A percentile compares a stretch with the other conserved stretches of the same genome.
Conservation (phyloP, 2,888 invertebrate species). For the Cantharis rustica region DNA sequence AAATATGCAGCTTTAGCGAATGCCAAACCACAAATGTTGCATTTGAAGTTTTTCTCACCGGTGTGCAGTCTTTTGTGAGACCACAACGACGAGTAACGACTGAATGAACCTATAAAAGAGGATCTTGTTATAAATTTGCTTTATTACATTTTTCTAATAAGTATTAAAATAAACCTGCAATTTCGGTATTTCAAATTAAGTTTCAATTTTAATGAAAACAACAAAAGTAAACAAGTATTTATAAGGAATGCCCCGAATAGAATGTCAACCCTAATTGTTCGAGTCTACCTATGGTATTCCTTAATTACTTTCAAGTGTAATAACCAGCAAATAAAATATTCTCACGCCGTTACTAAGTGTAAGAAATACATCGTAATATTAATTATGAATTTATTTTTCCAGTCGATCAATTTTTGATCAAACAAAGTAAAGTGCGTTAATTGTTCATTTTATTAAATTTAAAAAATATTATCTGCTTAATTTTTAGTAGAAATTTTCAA, state of each 20-base stretch:
- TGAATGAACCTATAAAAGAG: slow-evolving; percentile 65
- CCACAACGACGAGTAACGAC: slow-evolving; percentile 86
- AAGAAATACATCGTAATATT: too few species aligned
- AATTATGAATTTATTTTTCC: too few species aligned
- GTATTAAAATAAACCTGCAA: background rate
- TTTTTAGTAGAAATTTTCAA: too few species aligned
- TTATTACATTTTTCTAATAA: background rate
- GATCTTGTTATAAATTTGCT: background rate
- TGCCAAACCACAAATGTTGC: slow-evolving; percentile 84
- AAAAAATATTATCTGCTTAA: too few species aligned
- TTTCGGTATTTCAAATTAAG: background rate
- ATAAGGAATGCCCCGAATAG: background rate
- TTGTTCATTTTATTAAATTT: too few species aligned
- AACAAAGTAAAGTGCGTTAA: too few species aligned
- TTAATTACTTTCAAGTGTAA: background rate
- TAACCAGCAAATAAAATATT: background rate
- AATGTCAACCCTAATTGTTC: background rate
- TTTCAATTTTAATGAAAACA: background rate
- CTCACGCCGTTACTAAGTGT: background rate
- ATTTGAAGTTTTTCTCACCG: slow-evolving; percentile 84
- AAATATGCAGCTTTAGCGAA: slow-evolving; percentile 91
- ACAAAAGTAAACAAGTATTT: background rate
- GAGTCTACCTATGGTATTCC: background rate
- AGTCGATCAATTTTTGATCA: too few species aligned
- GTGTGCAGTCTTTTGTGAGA: slow-evolving; percentile 87